Evolutionary conservation across 2,797 vertebrate genomes (phyloP).

Genomic region (Yasuhikotakia modesta): DNA sequence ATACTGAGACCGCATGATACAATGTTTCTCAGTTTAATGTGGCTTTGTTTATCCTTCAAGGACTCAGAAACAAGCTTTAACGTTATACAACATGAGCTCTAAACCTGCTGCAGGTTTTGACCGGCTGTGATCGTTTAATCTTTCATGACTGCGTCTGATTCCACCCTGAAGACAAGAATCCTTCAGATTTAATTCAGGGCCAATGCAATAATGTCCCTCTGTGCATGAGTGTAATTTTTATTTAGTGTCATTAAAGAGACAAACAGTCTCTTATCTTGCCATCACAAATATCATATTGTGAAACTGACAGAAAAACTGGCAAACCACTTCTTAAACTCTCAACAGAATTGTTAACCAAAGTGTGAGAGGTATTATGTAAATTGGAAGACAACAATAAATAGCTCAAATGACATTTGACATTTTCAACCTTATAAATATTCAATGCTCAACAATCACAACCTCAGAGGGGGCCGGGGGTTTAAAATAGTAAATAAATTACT

Average conservation of each 20-base stretch:
- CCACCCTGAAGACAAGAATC: background rate
- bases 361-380: too few species aligned
- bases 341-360: too few species aligned
- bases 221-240: background rate
- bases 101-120: background rate
- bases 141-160: slow-evolving; percentile 7
- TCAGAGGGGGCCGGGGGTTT: background rate
- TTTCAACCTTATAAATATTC: slow-evolving; percentile 21
- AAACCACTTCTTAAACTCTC: too few species aligned
- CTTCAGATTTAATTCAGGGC: background rate
- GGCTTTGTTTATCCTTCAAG: slow-evolving; percentile 10
- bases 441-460: background rate
- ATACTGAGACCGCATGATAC: background rate
- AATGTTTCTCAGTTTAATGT: background rate
- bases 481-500: slow-evolving; percentile 7
- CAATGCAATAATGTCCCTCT: background rate
- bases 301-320: too few species aligned
- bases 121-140: background rate
- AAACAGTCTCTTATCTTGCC: background rate
- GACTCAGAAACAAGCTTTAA: slow-evolving; percentile 4
- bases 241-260: background rate
- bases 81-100: slow-evolving; percentile 12
- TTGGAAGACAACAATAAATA: background rate
- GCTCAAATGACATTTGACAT: background rate
- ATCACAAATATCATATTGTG: background rate